phyloP scores from a whole-genome alignment of 2,888 invertebrate species.

The Sarcophaga carnaria region DNA sequence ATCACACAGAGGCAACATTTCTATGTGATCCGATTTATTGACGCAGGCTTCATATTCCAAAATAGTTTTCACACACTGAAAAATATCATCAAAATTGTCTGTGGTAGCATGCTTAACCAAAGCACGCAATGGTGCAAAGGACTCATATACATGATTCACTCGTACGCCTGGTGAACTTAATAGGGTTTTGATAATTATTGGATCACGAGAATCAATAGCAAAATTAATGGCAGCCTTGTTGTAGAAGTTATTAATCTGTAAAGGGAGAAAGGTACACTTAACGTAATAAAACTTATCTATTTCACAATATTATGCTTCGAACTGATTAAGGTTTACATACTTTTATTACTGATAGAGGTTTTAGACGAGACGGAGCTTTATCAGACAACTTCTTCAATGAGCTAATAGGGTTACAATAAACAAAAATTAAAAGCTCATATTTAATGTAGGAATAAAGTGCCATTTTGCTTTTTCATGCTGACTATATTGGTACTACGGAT shows the following conservation, averaged over 20 bases:
- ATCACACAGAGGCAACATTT: conserved; percentile 78
- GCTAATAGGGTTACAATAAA: too few species aligned
- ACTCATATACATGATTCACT: conserved; percentile 75
- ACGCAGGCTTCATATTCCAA: conserved; percentile 78
- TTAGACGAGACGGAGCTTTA: too few species aligned
- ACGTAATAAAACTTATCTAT: too few species aligned
- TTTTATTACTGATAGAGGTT: too few species aligned
- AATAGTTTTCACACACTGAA: conserved; percentile 76
- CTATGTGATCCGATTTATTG: conserved; percentile 78
- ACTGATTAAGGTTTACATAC: too few species aligned
- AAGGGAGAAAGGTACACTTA: neutral
- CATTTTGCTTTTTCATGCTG: too few species aligned
- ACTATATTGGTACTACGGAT: too few species aligned
- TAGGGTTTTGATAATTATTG: conserved; percentile 74
- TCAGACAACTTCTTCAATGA: too few species aligned
- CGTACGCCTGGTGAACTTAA: conserved; percentile 72
- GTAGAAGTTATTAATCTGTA: conserved; percentile 75
- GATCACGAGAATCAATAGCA: conserved; percentile 79
- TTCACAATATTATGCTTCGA: too few species aligned
- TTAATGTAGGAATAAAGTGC: too few species aligned
- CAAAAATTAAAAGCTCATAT: too few species aligned
- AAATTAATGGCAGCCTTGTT: conserved; percentile 79
- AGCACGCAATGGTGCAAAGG: conserved; percentile 78
- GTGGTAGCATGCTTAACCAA: conserved; percentile 76
- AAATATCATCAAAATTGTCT: conserved; percentile 75